Conservation (phyloP, 2,888 invertebrate genomes). For the Agrotis puta region DNA sequence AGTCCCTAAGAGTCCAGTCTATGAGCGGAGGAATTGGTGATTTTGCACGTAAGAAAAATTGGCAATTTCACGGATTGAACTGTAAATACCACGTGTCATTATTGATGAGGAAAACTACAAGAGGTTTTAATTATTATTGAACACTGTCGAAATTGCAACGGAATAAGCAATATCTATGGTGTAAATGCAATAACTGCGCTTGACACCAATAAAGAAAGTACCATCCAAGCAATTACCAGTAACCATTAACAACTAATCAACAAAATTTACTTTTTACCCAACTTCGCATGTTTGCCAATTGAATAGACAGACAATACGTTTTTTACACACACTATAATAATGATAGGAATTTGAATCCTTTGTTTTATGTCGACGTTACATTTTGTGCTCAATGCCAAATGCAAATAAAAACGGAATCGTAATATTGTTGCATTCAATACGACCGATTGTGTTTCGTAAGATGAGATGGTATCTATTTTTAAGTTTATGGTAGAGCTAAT, state of each 20-base stretch:
- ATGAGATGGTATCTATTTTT: conserved; percentile 38
- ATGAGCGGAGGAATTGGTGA: too few species aligned
- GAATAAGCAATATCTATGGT: background rate
- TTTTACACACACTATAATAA: conserved; percentile 37
- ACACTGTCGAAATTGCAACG: background rate
- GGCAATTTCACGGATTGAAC: too few species aligned
- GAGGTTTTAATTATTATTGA: background rate
- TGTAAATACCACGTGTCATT: background rate
- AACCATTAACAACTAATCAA: conserved; percentile 35
- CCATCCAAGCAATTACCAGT: conserved; percentile 30
- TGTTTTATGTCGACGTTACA: conserved; percentile 46
- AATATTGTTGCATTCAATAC: conserved; percentile 38
- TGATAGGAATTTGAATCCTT: conserved; percentile 54
- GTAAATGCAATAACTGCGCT: conserved; percentile 23
- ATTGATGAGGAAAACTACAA: background rate
- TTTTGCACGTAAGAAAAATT: too few species aligned
- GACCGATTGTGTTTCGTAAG: conserved; percentile 26
- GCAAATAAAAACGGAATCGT: conserved; percentile 52
- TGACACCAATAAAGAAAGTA: conserved; percentile 59
- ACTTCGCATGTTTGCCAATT: conserved; percentile 47
- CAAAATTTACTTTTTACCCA: conserved; percentile 31
- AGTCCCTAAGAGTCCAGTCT: too few species aligned
- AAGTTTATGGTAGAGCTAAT: conserved; percentile 14
- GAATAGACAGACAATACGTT: conserved; percentile 51
- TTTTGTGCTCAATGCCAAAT: conserved; percentile 60